Base-by-base conservation (phyloP, 64 coral and sea anemone genomes). In the Hydrozoanthus tunicans region DNA sequence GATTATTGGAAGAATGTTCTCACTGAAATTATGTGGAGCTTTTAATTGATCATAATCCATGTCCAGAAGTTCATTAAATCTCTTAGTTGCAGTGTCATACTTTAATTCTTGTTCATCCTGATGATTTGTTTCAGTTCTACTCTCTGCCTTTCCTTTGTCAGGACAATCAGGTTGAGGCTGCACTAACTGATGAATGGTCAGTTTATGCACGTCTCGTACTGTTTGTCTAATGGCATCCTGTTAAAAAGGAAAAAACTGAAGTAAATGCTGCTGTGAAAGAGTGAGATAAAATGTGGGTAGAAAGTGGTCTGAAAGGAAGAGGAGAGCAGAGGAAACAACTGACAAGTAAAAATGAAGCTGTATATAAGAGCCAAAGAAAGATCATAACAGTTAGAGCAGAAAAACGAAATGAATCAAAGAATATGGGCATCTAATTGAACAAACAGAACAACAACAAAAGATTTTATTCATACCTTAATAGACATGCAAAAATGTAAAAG, bases 1-100 rank as follows among this genome's bases (percentile, higher is more conserved):
- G 27, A 95, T 78, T 27, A 98, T 24, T 67, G 93, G 81, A 51
- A 95, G 76, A 61, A 95, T 64, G 73, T 96, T 96, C 86, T 93
- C 53, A 70, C 64, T 68, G 77, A 95, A 88, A 56, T 74, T 92
- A 77, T 77, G 73, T 64, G 58, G 79, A 64, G 25, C 23, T 64
- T 90, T 27, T 27, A 26, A 12, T 11, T 43, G 55, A 88, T 73
- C 8, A 4, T 58, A 5, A 7, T 75, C 56, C 23, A 4, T 12
- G 3, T 74, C 7, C 25, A 74, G 13, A 10, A 73, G 56, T 26
- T 88, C 9, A 17, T 24, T 17, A 13, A 53, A 51, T 4, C 14
- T 64, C 58, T 79, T 53, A 7, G 27, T 17, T n/a, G 6, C 62
- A 51, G 59, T 10, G 4, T 79, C 24, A 53, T 6, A 62, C 17